Evolutionary conservation across 2,797 vertebrate genomes (phyloP).

Genomic region (Siniperca undulata): DNA sequence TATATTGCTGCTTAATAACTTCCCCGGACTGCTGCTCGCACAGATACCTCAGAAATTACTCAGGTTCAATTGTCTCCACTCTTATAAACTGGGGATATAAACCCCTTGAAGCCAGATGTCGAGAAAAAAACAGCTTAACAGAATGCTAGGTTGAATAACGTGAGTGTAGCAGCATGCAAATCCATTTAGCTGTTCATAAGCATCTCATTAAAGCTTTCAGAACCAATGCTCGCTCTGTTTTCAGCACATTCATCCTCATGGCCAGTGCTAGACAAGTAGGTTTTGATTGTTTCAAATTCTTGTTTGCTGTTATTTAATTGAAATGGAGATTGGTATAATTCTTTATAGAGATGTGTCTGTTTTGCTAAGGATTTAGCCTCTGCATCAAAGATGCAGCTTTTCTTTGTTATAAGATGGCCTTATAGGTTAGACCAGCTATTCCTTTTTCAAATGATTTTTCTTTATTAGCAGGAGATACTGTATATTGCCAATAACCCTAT

Average conservation of each 20-base stretch:
- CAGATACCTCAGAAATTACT: constrained; percentile 63
- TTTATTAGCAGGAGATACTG: not conserved
- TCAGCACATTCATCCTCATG: constrained; percentile 14
- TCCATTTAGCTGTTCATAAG: constrained; percentile 50
- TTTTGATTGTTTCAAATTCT: constrained; percentile 15
- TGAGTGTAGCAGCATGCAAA: constrained; percentile 43
- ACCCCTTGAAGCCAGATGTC: constrained; percentile 52
- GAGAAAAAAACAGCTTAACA: constrained; percentile 2
- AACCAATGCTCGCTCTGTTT: constrained; percentile 11
- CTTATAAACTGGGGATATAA: constrained; percentile 51
- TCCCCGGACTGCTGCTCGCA: constrained; percentile 51
- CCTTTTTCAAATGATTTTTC: not conserved
- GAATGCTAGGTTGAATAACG: constrained; percentile 21
- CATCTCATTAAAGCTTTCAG: constrained; percentile 44
- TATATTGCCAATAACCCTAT: not conserved
- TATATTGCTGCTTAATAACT: constrained; percentile 55
- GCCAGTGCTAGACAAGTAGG: not conserved
- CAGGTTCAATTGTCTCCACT: constrained; percentile 61
- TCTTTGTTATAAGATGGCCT: not conserved
- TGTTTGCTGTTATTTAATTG: constrained; percentile 29
- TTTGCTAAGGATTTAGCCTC: not conserved
- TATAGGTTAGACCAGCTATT: not conserved
- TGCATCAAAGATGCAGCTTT: not conserved
- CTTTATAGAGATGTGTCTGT: not conserved
- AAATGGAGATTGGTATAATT: constrained; percentile 4